Evolutionary conservation across 2,797 vertebrate genomes (phyloP).

Genomic region (Acipenser ruthenus): DNA sequence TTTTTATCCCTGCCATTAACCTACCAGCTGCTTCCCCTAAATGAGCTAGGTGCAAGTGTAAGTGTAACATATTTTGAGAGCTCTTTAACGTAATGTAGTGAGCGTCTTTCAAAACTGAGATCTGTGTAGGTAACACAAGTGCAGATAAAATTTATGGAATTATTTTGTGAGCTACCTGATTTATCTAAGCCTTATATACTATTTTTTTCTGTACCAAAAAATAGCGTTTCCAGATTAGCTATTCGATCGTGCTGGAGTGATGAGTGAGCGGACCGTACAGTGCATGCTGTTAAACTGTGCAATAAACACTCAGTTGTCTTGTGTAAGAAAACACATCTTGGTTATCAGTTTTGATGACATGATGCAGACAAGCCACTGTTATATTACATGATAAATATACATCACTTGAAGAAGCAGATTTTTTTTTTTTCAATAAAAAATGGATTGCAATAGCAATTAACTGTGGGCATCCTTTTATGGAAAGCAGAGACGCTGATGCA

Average conservation of each 20-base stretch:
- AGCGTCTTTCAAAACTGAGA: too few species aligned
- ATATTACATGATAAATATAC: constrained; percentile 57
- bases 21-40: too few species aligned
- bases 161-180: too few species aligned
- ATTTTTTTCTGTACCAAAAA: too few species aligned
- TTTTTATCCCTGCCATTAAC: too few species aligned
- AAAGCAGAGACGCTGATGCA: constrained; percentile 53
- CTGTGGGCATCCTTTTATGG: constrained; percentile 35
- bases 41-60: too few species aligned
- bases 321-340: not conserved
- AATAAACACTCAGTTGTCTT: constrained; percentile 3
- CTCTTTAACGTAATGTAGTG: too few species aligned
- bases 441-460: constrained; percentile 52
- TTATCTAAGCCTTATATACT: too few species aligned
- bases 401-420: constrained; percentile 43
- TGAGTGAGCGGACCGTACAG: not conserved
- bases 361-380: constrained; percentile 26
- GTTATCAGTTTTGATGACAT: constrained; percentile 4
- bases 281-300: not conserved
- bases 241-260: not conserved
- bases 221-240: not conserved
- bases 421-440: constrained; percentile 28
- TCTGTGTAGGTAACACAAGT: too few species aligned
- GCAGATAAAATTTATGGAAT: too few species aligned
- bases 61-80: too few species aligned